These are phyloP conservation scores for Oriolus oriolus DNA, from an alignment of 2,113 vertebrate species.

Conservation along the genomic window DNA sequence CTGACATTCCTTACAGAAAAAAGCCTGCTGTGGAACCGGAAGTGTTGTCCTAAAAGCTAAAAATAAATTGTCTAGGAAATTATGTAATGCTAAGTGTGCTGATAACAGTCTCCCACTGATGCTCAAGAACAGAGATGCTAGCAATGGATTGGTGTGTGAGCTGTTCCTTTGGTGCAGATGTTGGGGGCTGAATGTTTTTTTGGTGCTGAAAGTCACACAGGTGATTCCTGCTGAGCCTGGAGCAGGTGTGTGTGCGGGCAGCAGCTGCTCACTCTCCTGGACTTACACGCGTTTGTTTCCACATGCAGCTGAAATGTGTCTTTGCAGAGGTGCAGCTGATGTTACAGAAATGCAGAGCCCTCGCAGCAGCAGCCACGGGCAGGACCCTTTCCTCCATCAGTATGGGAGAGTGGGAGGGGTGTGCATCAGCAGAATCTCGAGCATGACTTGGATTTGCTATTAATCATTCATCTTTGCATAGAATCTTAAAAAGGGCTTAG, in stretches of 20 bases:
- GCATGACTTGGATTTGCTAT: background rate
- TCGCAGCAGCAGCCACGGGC: background rate
- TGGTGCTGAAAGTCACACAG: background rate
- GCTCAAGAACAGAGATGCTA: background rate
- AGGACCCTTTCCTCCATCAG: background rate
- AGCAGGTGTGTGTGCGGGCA: background rate
- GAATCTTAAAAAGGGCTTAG: background rate
- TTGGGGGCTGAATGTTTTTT: background rate
- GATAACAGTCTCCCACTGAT: background rate
- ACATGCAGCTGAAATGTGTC: background rate
- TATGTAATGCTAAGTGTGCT: background rate
- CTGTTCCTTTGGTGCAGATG: background rate
- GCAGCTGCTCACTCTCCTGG: background rate
- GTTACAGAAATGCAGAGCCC: background rate
- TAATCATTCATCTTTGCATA: background rate
- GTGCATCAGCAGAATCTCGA: background rate
- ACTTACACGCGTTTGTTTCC: rapidly evolving
- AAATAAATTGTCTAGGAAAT: background rate
- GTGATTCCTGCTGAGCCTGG: background rate
- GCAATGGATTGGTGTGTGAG: background rate
- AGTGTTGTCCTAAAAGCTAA: background rate
- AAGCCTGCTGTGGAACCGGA: rapidly evolving
- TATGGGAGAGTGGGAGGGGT: background rate
- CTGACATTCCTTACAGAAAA: background rate
- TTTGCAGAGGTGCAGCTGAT: background rate